Percentiles rank a stretch among this genome's conserved stretches.
Conservation (phyloP, 2,888 invertebrate genomes). For the Baccha elongata region DNA sequence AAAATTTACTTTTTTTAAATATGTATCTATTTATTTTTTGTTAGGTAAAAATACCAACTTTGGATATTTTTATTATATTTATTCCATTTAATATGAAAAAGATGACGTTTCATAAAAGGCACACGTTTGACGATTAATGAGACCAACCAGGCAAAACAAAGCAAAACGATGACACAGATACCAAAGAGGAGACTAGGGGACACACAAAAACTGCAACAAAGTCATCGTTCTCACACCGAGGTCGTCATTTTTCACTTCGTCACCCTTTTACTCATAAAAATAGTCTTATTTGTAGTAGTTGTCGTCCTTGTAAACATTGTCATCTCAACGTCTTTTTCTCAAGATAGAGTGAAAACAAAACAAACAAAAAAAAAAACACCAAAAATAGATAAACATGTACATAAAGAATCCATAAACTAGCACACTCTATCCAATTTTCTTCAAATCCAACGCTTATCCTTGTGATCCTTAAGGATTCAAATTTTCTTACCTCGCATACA, state of each 20-base stretch:
- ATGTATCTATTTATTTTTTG: too few species aligned
- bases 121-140: slow-evolving; percentile 46
- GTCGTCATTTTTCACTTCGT: background rate
- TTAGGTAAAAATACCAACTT: too few species aligned
- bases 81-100: too few species aligned
- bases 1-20: too few species aligned
- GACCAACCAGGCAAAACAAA: slow-evolving; percentile 15
- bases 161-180: slow-evolving; percentile 25
- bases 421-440: slow-evolving; percentile 62
- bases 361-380: slow-evolving; percentile 6
- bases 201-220: slow-evolving; percentile 58
- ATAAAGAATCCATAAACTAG: slow-evolving; percentile 71
- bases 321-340: slow-evolving; percentile 23
- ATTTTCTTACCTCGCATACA: slow-evolving; percentile 20
- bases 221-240: slow-evolving; percentile 31
- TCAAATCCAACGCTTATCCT: slow-evolving; percentile 66
- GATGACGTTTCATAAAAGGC: slow-evolving; percentile 39
- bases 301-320: slow-evolving; percentile 40
- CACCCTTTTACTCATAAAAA: too few species aligned
- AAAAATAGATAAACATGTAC: slow-evolving; percentile 63
- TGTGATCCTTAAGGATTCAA: slow-evolving; percentile 60
- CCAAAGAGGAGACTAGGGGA: too few species aligned
- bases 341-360: background rate
- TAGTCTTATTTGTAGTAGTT: background rate
- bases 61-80: too few species aligned